Percentiles rank a stretch among this genome's conserved stretches.
Evolutionary conservation across 2,113 vertebrate genomes (phyloP).

Genomic region (Halcyon malimbica): DNA sequence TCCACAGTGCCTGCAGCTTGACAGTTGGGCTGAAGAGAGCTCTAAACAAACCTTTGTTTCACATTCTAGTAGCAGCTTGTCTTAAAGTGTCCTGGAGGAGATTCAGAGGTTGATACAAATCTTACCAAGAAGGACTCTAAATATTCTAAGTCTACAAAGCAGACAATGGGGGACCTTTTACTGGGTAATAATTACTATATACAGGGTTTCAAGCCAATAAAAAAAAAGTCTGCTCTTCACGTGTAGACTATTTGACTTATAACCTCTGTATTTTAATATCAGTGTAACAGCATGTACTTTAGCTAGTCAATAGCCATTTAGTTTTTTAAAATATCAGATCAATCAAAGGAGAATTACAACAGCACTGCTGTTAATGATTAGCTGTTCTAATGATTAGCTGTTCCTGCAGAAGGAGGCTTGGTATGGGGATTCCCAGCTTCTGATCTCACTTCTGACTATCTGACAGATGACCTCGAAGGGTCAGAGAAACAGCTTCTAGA

Average conservation of each 20-base stretch:
- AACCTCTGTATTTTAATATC: background rate
- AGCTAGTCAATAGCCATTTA: background rate
- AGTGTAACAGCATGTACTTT: background rate
- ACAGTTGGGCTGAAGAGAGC: background rate
- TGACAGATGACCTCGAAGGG: background rate
- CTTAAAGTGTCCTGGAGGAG: background rate
- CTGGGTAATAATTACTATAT: background rate
- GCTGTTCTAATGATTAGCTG: background rate
- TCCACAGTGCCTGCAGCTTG: background rate
- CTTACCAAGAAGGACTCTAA: background rate
- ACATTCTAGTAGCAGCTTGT: background rate
- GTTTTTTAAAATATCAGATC: background rate
- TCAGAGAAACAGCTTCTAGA: conserved; percentile 19
- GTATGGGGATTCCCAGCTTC: background rate
- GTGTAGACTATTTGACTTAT: background rate
- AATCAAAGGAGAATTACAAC: background rate
- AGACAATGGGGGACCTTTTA: background rate
- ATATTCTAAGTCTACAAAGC: background rate
- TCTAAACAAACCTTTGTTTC: conserved; percentile 24
- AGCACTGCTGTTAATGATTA: background rate
- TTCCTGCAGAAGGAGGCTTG: background rate
- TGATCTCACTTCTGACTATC: background rate
- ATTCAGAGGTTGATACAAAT: background rate
- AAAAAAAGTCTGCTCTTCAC: background rate
- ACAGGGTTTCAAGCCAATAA: background rate